These are phyloP conservation scores for Tubulanus polymorphus DNA, from an alignment of 2,888 invertebrate species.

Conservation along the genomic window DNA sequence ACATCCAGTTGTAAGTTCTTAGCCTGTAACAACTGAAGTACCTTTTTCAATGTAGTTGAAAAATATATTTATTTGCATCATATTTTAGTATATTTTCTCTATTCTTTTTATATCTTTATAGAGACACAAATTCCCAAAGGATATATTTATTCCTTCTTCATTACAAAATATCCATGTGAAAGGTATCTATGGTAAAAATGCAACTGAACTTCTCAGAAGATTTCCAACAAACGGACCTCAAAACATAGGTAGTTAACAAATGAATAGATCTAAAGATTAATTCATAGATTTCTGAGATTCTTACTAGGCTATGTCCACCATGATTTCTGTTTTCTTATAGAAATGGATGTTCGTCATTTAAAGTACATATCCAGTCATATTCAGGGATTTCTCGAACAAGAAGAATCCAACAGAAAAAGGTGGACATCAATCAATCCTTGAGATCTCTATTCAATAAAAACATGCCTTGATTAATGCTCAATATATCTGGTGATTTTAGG, in stretches of 20 bases:
- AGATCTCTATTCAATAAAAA: too few species aligned
- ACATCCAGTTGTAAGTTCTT: slow-evolving; percentile 42
- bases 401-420: slow-evolving; percentile 32
- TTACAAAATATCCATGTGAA: slow-evolving; percentile 41
- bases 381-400: slow-evolving; percentile 37
- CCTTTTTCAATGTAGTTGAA: background rate
- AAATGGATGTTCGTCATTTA: slow-evolving; percentile 38
- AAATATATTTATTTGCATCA: background rate
- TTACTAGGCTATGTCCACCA: too few species aligned
- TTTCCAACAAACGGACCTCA: slow-evolving; percentile 33
- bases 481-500: too few species aligned
- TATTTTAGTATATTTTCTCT: background rate
- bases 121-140: slow-evolving; percentile 44
- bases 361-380: slow-evolving; percentile 39
- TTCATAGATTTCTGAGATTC: too few species aligned
- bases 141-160: slow-evolving; percentile 39
- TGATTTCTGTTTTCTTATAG: slow-evolving; percentile 30
- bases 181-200: slow-evolving; percentile 46
- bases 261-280: background rate
- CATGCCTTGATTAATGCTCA: too few species aligned
- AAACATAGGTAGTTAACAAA: slow-evolving; percentile 34
- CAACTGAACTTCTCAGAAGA: slow-evolving; percentile 33
- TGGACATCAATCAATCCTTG: too few species aligned
- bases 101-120: slow-evolving; percentile 20
- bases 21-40: background rate